A percentile compares a stretch with the other conserved stretches of the same genome.
Evolutionary conservation across 64 coral and sea anemone species (phyloP).

Genomic region (Porites australiensis): DNA sequence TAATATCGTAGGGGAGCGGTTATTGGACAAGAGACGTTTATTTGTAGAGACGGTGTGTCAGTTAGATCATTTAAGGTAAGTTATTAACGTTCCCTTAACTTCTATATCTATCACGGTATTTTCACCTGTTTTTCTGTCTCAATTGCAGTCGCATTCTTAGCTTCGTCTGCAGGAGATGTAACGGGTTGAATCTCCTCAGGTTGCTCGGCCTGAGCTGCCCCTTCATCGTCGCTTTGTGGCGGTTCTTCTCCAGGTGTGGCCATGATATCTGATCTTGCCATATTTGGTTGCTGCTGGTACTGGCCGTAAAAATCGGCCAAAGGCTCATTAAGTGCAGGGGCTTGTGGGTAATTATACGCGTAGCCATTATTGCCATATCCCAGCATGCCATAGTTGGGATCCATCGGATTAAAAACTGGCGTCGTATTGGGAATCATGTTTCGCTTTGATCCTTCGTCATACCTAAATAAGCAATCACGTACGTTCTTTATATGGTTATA

Average conservation of each 20-base stretch:
- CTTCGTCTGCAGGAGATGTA: not conserved
- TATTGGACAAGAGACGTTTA: too few species aligned
- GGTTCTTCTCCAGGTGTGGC: not conserved
- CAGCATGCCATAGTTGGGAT: constrained; percentile 31
- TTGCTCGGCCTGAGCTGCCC: constrained; percentile 26
- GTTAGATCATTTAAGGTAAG: too few species aligned
- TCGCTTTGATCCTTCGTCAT: constrained; percentile 16
- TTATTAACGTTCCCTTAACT: too few species aligned
- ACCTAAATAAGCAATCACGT: constrained; percentile 6
- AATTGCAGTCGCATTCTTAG: constrained; percentile 1
- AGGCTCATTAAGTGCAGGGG: not conserved
- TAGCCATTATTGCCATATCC: constrained; percentile 20
- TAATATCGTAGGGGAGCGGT: too few species aligned
- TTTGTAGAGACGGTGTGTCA: too few species aligned
- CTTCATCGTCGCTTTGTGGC: constrained; percentile 5
- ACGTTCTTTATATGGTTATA: too few species aligned
- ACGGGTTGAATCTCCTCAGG: constrained; percentile 32
- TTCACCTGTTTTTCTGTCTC: not conserved
- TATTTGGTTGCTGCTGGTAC: constrained; percentile 33
- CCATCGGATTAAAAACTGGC: constrained; percentile 24
- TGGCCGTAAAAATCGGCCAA: constrained; percentile 35
- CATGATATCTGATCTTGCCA: constrained; percentile 25
- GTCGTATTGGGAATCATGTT: constrained; percentile 33
- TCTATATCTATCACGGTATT: not conserved
- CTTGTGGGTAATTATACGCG: constrained; percentile 20